A percentile compares a stretch with the other conserved stretches of the same genome.
phyloP scores from a whole-genome alignment of 2,888 invertebrate species.

The Entomobrya multifasciata region DNA sequence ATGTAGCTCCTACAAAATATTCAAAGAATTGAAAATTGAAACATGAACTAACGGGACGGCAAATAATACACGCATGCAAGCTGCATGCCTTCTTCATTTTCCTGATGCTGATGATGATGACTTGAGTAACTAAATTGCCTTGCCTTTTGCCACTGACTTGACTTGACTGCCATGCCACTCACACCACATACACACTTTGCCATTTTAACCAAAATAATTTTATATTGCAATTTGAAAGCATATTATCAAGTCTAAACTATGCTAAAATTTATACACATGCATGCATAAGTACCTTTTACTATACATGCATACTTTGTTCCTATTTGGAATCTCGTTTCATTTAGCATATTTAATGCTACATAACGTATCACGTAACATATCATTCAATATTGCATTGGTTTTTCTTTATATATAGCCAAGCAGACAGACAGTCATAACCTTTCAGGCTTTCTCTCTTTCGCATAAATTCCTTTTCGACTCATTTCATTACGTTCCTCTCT shows the following conservation, averaged over 20 bases:
- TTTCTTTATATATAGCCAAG: too few relatives aligned
- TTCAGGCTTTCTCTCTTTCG: conserved; percentile 27
- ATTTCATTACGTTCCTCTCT: too few relatives aligned
- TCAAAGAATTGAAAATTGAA: conserved; percentile 31
- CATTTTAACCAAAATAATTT: conserved; percentile 51
- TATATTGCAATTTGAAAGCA: background rate
- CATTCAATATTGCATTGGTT: background rate
- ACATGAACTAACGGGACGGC: too few relatives aligned
- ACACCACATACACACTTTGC: conserved; percentile 38
- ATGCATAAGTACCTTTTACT: too few relatives aligned
- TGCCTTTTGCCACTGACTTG: conserved; percentile 18
- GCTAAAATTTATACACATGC: too few relatives aligned
- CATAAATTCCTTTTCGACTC: too few relatives aligned
- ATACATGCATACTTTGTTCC: conserved; percentile 2
- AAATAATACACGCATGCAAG: conserved; percentile 24
- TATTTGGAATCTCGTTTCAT: background rate
- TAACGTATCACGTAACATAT: background rate
- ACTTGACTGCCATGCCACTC: background rate
- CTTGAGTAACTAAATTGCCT: conserved; percentile 48
- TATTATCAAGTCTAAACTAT: background rate
- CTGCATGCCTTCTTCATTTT: conserved; percentile 36
- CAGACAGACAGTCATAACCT: conserved; percentile 58
- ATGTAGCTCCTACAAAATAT: too few relatives aligned
- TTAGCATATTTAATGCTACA: background rate
- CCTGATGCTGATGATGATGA: too few relatives aligned